Evolutionary conservation across 2,888 invertebrate genomes (phyloP), one percentile per base, ranked within the genome.

Genomic region (Hirtodrosophila cameraria): DNA sequence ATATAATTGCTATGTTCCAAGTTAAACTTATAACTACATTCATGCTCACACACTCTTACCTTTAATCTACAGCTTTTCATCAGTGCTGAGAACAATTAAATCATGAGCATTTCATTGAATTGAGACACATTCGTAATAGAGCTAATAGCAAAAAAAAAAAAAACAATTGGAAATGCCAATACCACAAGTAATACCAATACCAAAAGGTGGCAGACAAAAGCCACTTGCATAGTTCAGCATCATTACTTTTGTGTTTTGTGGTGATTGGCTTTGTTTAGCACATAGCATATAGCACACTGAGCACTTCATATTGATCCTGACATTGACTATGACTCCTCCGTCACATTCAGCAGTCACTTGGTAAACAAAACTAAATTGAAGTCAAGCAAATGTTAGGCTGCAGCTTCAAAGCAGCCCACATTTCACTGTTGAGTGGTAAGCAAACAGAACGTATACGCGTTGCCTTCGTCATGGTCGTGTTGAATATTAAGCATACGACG

Each of bases 181-280:
- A 50, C 18, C 6, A 69, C 30, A 36, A 7, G 6, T 23, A 13
- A 9, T 25, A 13, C 27, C 35, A 25, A 36, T 61, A 2, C 23
- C 27, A 15, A 28, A 27, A 20, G 30, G 16, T 33, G 11, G 58
- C 16, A 49, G 62, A 54, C 70, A 64, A 84, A 74, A 54, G 76
- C 63, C 73, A 70, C 77, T 83, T 80, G 77, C 73, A 58, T 53
- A 64, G 74, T 67, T 83, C 62, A 54, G 77, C 70, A 63, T 64
- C 81, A 76, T 76, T 83, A 76, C 73, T 69, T 73, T 54, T 57
- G 63, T 73, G 60, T 75, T 83, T 75, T 86, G 86, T 80, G 86
- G 64, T 73, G 86, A 80, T 80, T 80, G 80, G 60, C 73, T 69
- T 82, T 70, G 57, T 41, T 12, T 60, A 43, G 48, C 28, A 18